Evolutionary conservation across 2,113 vertebrate genomes (phyloP).

Genomic region (Indri indri): DNA sequence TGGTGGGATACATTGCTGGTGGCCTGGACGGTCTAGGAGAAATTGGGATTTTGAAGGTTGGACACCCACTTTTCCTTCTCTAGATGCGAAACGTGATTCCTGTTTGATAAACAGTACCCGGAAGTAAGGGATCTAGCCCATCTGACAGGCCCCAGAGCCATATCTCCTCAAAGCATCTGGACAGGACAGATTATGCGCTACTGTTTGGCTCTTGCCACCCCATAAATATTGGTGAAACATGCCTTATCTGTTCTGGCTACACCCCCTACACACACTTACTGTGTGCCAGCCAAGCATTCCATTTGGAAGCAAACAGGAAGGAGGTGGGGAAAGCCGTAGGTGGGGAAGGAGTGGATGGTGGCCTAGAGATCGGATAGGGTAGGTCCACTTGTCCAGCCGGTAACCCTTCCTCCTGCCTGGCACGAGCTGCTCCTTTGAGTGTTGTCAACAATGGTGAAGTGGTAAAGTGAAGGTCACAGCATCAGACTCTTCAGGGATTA

Average conservation of each 20-base stretch:
- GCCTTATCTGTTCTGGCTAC: too few relatives aligned
- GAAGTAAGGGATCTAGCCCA: neutral
- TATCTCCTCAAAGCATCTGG: neutral
- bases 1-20: neutral
- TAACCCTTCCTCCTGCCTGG: neutral
- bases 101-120: neutral
- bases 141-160: neutral
- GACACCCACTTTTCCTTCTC: neutral
- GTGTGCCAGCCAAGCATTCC: neutral
- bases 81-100: neutral
- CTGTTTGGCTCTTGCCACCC: neutral
- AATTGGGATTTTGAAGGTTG: neutral
- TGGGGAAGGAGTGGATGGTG: neutral
- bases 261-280: too few relatives aligned
- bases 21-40: neutral
- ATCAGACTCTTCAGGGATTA: fast-evolving
- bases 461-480: neutral
- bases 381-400: neutral
- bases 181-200: too few relatives aligned
- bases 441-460: neutral
- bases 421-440: fast-evolving
- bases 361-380: neutral
- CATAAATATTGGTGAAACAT: fast-evolving
- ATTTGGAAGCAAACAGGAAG: neutral
- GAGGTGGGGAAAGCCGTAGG: neutral